Base-by-base conservation (phyloP, 2,113 vertebrate genomes). In the Macaca nemestrina region DNA sequence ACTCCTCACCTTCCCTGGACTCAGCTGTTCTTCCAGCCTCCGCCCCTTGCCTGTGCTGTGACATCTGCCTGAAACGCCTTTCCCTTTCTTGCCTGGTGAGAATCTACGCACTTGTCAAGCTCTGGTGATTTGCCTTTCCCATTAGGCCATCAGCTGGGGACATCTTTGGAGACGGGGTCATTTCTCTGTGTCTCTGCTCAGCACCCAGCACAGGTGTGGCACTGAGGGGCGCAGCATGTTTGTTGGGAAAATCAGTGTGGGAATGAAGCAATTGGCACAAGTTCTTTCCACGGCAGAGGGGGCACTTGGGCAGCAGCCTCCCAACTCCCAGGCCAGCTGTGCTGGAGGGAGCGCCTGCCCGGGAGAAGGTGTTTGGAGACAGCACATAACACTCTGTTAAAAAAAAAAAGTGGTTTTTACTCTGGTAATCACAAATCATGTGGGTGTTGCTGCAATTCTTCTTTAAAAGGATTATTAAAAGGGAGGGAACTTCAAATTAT, bases 401-500 rank as follows among this genome's bases (percentile, higher is more conserved):
- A 13, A 50, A 14, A 52, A 90, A 55, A 30, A 82, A 91, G 88
- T 80, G 70, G 59, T 55, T 92, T 38, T 90, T 30, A 81, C 10
- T 40, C 57, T 35, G 10, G 12, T 70, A 9, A 86, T 93, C 78
- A 82, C 88, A 94, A 88, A 81, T 64, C 85, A 96, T 52, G 30
- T 0, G n/a, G 72, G 64, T 40, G 25, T 96, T 86, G 40, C 79
- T 90, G 82, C 38, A n/a, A 43, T 43, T 81, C 96, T 89, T 78
- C 78, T 82, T 89, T 86, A 43, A 95, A 93, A 91, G n/a, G 38
- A 81, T 91, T 93, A 94, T 90, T 94, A 76, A 80, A 95, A 94
- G 85, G 90, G 93, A 93, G 52, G 86, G 23, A 4, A 3, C 59
- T 16, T 82, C n/a, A 52, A 73, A n/a, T 90, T 40, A 72, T 0